Evolutionary conservation across 2,113 vertebrate genomes (phyloP).

Genomic region (Nothobranchius kuhntae): DNA sequence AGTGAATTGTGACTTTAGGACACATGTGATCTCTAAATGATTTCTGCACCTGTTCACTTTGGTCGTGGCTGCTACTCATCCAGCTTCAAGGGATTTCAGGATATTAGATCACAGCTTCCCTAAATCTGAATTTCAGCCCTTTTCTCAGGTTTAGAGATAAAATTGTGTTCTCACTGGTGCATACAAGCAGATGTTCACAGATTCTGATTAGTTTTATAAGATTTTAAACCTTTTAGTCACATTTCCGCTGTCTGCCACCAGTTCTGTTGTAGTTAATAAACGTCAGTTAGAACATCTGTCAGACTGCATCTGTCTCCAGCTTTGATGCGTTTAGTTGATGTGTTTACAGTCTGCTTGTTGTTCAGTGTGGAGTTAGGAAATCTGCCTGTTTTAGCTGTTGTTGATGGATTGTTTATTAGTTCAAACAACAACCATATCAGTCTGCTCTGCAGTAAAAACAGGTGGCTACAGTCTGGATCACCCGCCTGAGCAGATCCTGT

Average conservation of each 20-base stretch:
- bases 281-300: background rate
- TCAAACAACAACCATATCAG: background rate
- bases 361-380: background rate
- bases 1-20: too few relatives aligned
- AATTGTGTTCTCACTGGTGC: background rate
- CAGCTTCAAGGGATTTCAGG: too few relatives aligned
- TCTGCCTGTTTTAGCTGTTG: background rate
- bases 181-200: background rate
- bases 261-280: background rate
- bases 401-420: background rate
- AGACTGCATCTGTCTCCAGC: background rate
- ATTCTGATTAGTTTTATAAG: background rate
- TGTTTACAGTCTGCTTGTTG: background rate
- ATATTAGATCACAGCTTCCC: too few relatives aligned
- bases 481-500: rapidly evolving
- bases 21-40: too few relatives aligned
- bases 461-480: background rate
- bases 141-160: background rate
- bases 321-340: background rate
- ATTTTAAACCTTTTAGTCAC: background rate
- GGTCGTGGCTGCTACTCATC: too few relatives aligned
- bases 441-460: conserved; percentile 8
- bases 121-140: too few relatives aligned
- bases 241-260: background rate
- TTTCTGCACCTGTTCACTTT: too few relatives aligned